phyloP scores from a whole-genome alignment of 2,888 invertebrate genomes.

The Agrotis clavis region DNA sequence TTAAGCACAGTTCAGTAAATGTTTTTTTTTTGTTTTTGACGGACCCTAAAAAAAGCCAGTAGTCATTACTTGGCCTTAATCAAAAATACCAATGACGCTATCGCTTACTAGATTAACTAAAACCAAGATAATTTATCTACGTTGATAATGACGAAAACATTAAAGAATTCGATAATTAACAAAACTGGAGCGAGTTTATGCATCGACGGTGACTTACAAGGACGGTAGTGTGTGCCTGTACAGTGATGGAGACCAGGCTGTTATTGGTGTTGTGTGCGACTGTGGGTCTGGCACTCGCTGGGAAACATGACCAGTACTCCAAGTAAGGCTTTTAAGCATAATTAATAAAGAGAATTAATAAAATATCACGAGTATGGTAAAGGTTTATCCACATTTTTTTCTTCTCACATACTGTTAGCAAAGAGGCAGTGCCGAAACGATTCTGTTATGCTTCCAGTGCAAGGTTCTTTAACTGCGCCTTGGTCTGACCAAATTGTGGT shows the following conservation, averaged over 20 bases:
- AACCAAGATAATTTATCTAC: background rate
- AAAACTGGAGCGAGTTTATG: background rate
- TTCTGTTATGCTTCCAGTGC: no score
- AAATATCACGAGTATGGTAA: no score
- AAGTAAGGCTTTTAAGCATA: conserved; percentile 4
- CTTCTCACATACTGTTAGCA: no score
- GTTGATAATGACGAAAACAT: conserved; percentile 8
- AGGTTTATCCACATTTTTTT: background rate
- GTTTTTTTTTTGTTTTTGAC: no score
- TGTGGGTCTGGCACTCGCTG: conserved; percentile 29
- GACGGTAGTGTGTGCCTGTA: background rate
- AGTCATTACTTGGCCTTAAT: conserved; percentile 6
- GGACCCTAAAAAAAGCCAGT: background rate
- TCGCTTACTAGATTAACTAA: conserved; percentile 20
- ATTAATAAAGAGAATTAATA: no score
- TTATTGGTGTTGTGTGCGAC: conserved; percentile 20
- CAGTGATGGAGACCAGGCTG: conserved; percentile 16
- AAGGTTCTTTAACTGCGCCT: no score
- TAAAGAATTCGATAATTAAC: conserved; percentile 13
- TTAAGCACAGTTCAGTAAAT: no score
- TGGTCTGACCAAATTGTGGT: no score
- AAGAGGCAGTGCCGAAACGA: no score
- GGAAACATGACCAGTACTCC: conserved; percentile 39
- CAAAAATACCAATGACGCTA: conserved; percentile 8
- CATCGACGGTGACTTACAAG: background rate